Conservation (phyloP, 2,113 vertebrate species). For the Thymallus thymallus region DNA sequence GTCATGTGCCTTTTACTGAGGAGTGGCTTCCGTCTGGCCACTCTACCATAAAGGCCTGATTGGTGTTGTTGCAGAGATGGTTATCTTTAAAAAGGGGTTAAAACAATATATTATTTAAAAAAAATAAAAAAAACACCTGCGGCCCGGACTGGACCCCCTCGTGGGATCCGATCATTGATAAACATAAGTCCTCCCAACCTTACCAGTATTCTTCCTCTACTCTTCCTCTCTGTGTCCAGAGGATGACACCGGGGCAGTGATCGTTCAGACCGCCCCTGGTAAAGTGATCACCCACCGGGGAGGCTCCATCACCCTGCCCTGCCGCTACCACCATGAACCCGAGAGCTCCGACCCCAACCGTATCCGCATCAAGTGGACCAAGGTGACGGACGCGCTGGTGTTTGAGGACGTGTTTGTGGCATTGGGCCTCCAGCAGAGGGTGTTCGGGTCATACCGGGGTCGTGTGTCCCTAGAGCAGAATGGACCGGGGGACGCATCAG, state of each 20-base stretch:
- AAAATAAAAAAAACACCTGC: no score
- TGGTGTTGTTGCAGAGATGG: no score
- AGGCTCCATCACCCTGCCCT: constrained; percentile 91
- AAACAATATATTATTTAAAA: no score
- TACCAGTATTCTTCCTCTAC: no score
- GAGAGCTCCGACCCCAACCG: constrained; percentile 75
- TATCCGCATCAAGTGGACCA: constrained; percentile 95
- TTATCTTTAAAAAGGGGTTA: no score
- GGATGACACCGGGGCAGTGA: constrained; percentile 86
- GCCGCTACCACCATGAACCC: constrained; percentile 88
- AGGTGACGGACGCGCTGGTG: constrained; percentile 83
- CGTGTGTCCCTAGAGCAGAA: constrained; percentile 84
- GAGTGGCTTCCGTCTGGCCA: no score
- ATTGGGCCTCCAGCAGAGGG: constrained; percentile 81
- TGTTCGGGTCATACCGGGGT: constrained; percentile 82
- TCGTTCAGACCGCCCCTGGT: constrained; percentile 91
- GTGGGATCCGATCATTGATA: no score
- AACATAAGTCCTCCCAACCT: no score
- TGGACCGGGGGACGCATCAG: constrained; percentile 82
- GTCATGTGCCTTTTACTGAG: no score
- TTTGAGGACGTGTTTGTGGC: constrained; percentile 91
- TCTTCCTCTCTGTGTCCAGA: constrained; percentile 63
- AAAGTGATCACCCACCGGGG: constrained; percentile 92
- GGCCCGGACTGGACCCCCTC: no score
- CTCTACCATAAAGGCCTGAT: no score